Evolutionary conservation across 1,140 invertebrate genomes (phyloP), one percentile per base, ranked within the genome.

Genomic region (honey bee (Apis mellifera)): DNA sequence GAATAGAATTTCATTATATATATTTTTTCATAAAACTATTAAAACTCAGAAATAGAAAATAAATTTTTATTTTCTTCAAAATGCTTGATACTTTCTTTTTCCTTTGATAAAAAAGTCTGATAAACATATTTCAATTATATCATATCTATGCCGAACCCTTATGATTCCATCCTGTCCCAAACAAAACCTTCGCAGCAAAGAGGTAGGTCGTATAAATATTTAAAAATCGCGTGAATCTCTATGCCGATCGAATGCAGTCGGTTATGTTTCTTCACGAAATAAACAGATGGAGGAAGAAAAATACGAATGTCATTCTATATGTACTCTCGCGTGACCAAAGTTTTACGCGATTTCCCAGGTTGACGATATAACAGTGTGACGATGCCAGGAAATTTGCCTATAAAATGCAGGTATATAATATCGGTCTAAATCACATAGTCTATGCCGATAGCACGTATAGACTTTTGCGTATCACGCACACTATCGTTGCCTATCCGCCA

Each of bases 301-400:
- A 1, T 23, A 62, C 62, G 52, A 73, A 21, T 13, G 76, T 32
- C 12, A 48, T 26, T 48, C 54, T 19, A 1, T 23, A 12, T 50
- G 17, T 79, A 19, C 1, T 48, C 50, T 82, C 72, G 79, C 79
- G 72, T 76, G 79, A 82, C 64, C 23, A 26, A 23, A 68, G 70
- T n/a, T 74, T 7, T 23, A 59, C 62, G 64, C 26, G 12, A 42
- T 26, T 74, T 66, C 48, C 68, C 77, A 60, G 68, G 32, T n/a
- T 2, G 54, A 26, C 52, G 78, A 48, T 81, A 66, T 32, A 59
- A n/a, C 50, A n/a, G 15, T 21, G 69, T 52, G 75, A 70, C 81
- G 81, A 82, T 54, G 81, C 66, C 74, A 82, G 80, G 66, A 82
- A 69, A 82, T 82, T 82, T 77, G 64, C 80, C 80, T 82, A 82